phyloP scores from a whole-genome alignment of 2,888 invertebrate genomes.

The Leptarthrus brevirostris region DNA sequence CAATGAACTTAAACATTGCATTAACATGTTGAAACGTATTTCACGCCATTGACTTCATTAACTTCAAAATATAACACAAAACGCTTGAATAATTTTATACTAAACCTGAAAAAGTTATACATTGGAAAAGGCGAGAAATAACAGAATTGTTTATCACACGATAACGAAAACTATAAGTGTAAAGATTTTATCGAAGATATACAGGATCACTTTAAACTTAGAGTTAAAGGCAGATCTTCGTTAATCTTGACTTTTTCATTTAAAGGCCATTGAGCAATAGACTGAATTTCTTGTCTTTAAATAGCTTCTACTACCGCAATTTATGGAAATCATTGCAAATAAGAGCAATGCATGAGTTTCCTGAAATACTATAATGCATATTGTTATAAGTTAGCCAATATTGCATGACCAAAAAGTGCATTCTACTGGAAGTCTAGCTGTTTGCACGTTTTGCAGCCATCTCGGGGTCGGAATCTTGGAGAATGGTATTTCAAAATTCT shows the following conservation, averaged over 20 bases:
- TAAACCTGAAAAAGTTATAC: too few species aligned
- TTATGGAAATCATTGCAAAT: neutral
- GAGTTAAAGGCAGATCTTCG: neutral
- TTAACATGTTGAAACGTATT: too few species aligned
- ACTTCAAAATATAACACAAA: too few species aligned
- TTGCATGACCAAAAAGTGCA: neutral
- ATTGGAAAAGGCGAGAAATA: too few species aligned
- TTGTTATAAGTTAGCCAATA: neutral
- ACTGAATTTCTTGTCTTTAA: too few species aligned
- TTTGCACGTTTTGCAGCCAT: constrained; percentile 9
- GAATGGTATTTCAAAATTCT: constrained; percentile 3
- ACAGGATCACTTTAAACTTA: neutral
- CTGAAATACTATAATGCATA: neutral
- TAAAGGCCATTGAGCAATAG: neutral
- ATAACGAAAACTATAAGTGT: too few species aligned
- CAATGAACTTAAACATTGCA: too few species aligned
- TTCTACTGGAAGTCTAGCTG: neutral
- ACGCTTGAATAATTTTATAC: too few species aligned
- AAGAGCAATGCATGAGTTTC: neutral
- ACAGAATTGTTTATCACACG: too few species aligned
- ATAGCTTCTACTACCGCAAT: too few species aligned
- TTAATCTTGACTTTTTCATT: too few species aligned
- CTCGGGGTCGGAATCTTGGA: constrained; percentile 2
- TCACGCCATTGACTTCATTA: too few species aligned
- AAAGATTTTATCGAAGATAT: neutral